Conservation (phyloP, 2,888 invertebrate species). For the Abrostola tripartita region DNA sequence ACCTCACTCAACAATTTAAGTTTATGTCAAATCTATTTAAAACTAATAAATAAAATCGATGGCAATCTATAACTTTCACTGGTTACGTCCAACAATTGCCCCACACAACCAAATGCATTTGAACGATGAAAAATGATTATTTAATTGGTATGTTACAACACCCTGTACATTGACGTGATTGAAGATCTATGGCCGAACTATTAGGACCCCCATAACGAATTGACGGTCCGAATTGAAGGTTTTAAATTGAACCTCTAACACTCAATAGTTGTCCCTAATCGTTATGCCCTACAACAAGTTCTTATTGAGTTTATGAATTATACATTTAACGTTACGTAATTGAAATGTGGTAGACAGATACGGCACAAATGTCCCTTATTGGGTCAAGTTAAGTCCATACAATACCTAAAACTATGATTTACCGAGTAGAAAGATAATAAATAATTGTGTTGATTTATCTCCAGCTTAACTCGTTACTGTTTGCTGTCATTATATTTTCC, state of each 20-base stretch:
- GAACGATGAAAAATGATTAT: conserved; percentile 64
- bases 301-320: conserved; percentile 38
- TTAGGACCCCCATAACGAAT: conserved; percentile 49
- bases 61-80: conserved; percentile 59
- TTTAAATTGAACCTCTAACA: conserved; percentile 50
- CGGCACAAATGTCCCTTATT: conserved; percentile 29
- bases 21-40: conserved; percentile 36
- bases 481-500: conserved; percentile 16
- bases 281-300: conserved; percentile 31
- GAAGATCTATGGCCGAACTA: conserved; percentile 53
- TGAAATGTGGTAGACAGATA: conserved; percentile 37
- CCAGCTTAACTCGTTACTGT: conserved; percentile 18
- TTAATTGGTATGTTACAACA: conserved; percentile 68
- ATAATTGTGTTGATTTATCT: conserved; percentile 31
- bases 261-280: conserved; percentile 58
- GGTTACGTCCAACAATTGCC: conserved; percentile 49
- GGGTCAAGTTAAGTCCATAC: conserved; percentile 53
- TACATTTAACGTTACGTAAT: conserved; percentile 37
- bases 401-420: conserved; percentile 22
- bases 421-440: conserved; percentile 27
- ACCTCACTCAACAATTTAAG: not conserved
- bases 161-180: conserved; percentile 59
- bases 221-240: conserved; percentile 43
- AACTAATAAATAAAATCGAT: conserved; percentile 45
- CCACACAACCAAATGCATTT: conserved; percentile 36